A percentile compares a stretch with the other conserved stretches of the same genome.
Conservation (phyloP, 2,888 invertebrate species). For the Pammene aurita region DNA sequence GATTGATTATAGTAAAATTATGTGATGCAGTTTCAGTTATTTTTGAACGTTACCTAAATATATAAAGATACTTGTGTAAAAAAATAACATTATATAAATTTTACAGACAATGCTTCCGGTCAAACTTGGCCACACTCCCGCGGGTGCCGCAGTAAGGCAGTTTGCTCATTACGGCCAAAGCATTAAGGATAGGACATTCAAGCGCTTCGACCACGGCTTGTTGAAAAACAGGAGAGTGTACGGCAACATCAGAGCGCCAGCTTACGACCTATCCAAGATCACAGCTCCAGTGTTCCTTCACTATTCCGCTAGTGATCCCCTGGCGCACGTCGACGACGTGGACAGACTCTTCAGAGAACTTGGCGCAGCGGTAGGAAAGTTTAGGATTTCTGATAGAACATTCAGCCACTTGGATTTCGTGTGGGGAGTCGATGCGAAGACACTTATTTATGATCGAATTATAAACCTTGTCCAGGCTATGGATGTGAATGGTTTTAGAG, state of each 20-base stretch:
- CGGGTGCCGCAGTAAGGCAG: constrained; percentile 87
- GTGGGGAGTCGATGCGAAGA: constrained; percentile 85
- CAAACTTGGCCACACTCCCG: constrained; percentile 86
- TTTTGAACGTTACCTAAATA: too few relatives aligned
- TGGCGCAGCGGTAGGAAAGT: constrained; percentile 82
- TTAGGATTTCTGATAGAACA: constrained; percentile 78
- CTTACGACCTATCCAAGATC: constrained; percentile 82
- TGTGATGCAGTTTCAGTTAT: too few relatives aligned
- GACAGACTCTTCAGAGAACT: constrained; percentile 78
- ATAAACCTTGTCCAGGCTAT: constrained; percentile 77
- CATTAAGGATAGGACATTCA: constrained; percentile 77
- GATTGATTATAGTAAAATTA: too few relatives aligned
- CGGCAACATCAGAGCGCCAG: constrained; percentile 80
- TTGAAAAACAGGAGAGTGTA: constrained; percentile 81
- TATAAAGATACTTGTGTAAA: too few relatives aligned
- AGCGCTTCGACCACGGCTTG: constrained; percentile 83
- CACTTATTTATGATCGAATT: constrained; percentile 83
- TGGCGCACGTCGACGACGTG: constrained; percentile 83
- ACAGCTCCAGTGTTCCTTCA: constrained; percentile 85
- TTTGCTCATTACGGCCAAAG: constrained; percentile 89
- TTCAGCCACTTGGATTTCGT: constrained; percentile 89
- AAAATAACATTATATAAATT: too few relatives aligned
- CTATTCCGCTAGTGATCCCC: constrained; percentile 86
- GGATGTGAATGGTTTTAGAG: constrained; percentile 50
- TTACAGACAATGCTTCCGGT: constrained; percentile 87